phyloP scores from a whole-genome alignment of 1,140 invertebrate species.

The Caligus rogercresseyi region DNA sequence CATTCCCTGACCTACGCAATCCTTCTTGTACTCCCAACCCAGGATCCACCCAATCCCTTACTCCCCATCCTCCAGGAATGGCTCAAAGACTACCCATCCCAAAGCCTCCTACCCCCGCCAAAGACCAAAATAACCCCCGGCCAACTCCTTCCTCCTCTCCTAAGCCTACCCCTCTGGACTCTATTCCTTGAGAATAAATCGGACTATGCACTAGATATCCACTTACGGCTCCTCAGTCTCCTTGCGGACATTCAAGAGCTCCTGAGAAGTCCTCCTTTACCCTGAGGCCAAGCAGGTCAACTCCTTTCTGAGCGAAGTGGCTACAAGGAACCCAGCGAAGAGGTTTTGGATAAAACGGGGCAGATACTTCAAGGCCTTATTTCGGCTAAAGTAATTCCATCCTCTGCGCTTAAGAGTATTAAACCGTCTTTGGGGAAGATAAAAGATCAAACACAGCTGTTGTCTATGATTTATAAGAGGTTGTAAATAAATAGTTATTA shows the following conservation, averaged over 20 bases:
- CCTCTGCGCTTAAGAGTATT: background rate
- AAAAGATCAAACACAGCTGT: background rate
- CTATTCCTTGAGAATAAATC: background rate
- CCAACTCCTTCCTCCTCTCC: background rate
- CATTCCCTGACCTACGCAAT: background rate
- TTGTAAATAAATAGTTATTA: no score
- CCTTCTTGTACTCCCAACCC: background rate
- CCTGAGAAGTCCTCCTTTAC: background rate
- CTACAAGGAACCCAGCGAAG: background rate
- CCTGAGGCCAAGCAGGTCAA: background rate
- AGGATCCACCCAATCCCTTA: background rate
- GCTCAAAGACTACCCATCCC: background rate
- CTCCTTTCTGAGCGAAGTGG: background rate
- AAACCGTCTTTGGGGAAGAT: background rate
- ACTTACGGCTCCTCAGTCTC: background rate
- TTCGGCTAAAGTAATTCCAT: background rate
- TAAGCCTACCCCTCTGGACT: background rate
- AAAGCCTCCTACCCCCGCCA: background rate
- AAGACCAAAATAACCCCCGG: background rate
- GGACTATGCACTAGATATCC: background rate
- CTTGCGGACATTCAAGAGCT: background rate
- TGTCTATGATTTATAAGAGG: background rate
- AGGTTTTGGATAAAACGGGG: background rate
- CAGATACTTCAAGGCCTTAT: background rate
- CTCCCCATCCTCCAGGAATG: background rate